Base-by-base conservation (phyloP, 2,797 vertebrate genomes). In the Diglossa cyanea region DNA sequence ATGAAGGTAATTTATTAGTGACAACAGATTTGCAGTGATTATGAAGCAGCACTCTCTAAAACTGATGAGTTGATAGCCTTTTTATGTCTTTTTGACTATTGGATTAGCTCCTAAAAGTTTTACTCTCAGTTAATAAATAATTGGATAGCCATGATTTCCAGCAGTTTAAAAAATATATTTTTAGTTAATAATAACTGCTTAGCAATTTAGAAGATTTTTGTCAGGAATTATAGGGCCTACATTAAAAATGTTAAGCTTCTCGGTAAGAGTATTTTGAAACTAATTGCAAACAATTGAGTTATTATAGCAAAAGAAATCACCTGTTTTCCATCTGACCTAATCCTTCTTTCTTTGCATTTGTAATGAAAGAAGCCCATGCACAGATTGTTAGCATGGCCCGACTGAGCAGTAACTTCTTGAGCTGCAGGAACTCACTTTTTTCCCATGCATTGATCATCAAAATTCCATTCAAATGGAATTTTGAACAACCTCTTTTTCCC, bases 241-340 rank as follows among this genome's bases (percentile, higher is more conserved):
- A 0, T 75, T 73, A 70, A 70, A 90, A 90, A 31, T 25, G 68
- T 51, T 48, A 84, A 86, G n/a, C 30, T 42, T 95, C 63, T 86
- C 53, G 62, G 35, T 84, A 72, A 44, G 18, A 35, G 37, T 39
- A 39, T 68, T 62, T 66, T 88, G 90, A 72, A 88, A 24, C 40
- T 75, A 84, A 86, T 92, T 90, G 50, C 66, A 73, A 94, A 84
- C 76, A 84, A 75, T 62, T 44, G 73, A 72, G 39, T 86, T 75
- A 78, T 93, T 94, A 70, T 42, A 54, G 45, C 50, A 86, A 63
- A 81, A 54, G 65, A 75, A 86, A 63, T 86, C 44, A 17, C 24
- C 12, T 3, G 0, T 78, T 90, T 85, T 70, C 48, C 3, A 0
- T 39, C 68, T 80, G 50, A 88, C 30, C 90, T 94, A 94, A 90